These are phyloP conservation scores for Trypoxylus dichotomus DNA, from an alignment of 1,140 invertebrate species.

Conservation along the genomic window DNA sequence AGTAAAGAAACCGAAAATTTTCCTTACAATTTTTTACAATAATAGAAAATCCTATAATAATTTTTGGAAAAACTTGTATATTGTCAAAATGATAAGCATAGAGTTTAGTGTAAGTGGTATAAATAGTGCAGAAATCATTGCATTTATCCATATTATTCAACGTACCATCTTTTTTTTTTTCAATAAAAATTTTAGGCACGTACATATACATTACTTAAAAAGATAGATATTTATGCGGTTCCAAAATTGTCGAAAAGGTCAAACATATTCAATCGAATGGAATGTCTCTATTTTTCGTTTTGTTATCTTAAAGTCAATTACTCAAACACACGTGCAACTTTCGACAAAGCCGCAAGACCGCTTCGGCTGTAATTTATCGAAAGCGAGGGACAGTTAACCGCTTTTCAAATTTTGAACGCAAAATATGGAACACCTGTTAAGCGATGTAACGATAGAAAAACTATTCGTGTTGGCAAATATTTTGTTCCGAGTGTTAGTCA, in stretches of 20 bases:
- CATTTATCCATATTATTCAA: too few relatives aligned
- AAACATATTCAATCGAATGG: background rate
- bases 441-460: background rate
- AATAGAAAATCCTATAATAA: too few relatives aligned
- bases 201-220: too few relatives aligned
- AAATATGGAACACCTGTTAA: slow-evolving; percentile 1
- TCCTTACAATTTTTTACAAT: too few relatives aligned
- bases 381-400: background rate
- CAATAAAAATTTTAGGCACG: too few relatives aligned
- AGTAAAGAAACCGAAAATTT: too few relatives aligned
- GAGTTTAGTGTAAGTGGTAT: too few relatives aligned
- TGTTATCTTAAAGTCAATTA: background rate
- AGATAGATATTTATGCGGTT: too few relatives aligned
- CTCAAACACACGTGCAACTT: background rate
- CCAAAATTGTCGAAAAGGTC: background rate
- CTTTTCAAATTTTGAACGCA: slow-evolving; percentile 2
- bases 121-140: too few relatives aligned
- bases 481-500: background rate
- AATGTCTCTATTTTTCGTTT: background rate
- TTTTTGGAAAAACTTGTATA: too few relatives aligned
- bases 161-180: too few relatives aligned
- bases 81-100: too few relatives aligned
- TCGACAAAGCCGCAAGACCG: background rate
- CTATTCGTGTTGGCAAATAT: background rate
- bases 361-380: background rate